phyloP scores from a whole-genome alignment of 2,113 vertebrate species.

The Urocynchramus pylzowi region DNA sequence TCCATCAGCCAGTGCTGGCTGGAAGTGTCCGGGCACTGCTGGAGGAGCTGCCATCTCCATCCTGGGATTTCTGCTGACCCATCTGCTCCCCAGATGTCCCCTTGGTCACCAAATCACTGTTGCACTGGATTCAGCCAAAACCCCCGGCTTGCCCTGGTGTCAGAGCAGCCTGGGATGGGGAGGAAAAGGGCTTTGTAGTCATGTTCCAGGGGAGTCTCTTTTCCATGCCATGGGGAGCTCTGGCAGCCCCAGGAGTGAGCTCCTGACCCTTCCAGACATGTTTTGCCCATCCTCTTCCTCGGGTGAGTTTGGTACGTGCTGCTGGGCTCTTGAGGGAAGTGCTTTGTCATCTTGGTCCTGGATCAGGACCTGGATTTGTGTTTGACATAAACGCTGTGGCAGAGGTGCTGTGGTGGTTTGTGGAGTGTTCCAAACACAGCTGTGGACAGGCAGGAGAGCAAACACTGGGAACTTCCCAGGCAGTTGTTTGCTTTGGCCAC shows the following conservation, averaged over 20 bases:
- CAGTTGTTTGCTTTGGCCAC: constrained; percentile 51
- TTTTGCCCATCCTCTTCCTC: background rate
- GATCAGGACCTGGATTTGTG: background rate
- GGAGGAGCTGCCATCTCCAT: background rate
- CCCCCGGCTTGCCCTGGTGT: accelerated
- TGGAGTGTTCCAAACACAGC: background rate
- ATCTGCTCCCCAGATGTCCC: background rate
- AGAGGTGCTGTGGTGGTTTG: background rate
- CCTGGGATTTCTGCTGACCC: background rate
- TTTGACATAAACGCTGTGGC: background rate
- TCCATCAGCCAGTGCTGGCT: background rate
- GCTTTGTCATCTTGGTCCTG: accelerated
- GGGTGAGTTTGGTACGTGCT: accelerated
- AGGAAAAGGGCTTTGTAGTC: background rate
- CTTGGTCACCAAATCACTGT: background rate
- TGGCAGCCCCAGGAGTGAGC: background rate
- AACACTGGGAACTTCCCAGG: background rate
- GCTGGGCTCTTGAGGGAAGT: background rate
- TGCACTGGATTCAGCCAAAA: background rate
- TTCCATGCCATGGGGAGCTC: background rate
- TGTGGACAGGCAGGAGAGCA: background rate
- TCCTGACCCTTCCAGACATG: background rate
- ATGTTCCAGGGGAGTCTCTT: accelerated
- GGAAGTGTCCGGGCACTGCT: accelerated
- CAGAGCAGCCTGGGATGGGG: background rate